Evolutionary conservation across 2,888 invertebrate species (phyloP), one percentile per base, ranked within the genome.

Genomic region (Volucella zonaria): DNA sequence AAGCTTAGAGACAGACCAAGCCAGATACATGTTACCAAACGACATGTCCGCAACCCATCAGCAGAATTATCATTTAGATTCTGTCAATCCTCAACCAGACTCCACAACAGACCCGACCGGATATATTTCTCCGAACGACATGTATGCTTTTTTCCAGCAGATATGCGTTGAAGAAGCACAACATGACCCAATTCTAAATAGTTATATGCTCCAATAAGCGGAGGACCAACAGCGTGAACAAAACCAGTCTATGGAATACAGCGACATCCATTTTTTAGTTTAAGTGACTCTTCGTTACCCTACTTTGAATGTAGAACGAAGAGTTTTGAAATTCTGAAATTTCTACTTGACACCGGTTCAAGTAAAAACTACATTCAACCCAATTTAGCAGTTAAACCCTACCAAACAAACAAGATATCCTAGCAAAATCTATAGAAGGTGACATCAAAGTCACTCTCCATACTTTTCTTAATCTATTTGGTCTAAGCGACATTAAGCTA

Each of bases 221-320:
- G 42, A 73, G n/a, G 3, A 9, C 11, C 9, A 14, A 31, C 42
- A 45, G 9, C 8, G 42, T 11, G 6, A 58, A 9, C 47, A 70
- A 58, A 15, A 59, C 11, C 18, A 23, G 10, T 40, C 1, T 47
- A 18, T 18, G 68, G 1, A 47, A 31, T 73, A 42, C 10, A n/a
- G 15, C 12, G 68, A 74, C 47, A 62, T 71, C 3, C 2, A 76
- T 76, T 76, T 75, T 82, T 82, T 82, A 66, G 76, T 12, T 8
- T 61, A 31, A 71, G 23, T 3, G 59, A 59, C 51, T 68, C 56
- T 68, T 56, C 67, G 56, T 54, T 52, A 15, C 52, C 38, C 6
- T 64, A 64, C 14, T 51, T 47, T 18, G 43, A 42, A 14, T 40
- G n/a, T 11, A 61, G 14, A 23, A 61, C 61, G 43, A 43, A 61